Base-by-base conservation (phyloP, 2,797 vertebrate genomes). In the Peromyscus attwateri region DNA sequence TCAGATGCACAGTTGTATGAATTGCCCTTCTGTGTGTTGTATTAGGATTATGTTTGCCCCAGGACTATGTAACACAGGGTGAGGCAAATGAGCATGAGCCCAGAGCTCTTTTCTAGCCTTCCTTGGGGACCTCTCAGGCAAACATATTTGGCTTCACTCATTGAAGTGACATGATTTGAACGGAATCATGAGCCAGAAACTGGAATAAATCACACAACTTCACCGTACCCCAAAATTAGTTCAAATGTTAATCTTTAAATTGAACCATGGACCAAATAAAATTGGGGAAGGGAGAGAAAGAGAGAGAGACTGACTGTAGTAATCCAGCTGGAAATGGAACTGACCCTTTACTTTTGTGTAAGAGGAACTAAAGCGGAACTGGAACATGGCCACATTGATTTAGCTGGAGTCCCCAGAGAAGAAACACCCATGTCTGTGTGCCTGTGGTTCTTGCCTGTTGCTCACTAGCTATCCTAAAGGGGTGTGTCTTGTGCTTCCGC, bases 181-280 rank as follows among this genome's bases (percentile, higher is more conserved):
- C 31, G 77, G 95, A 94, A 88, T 97, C 49, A 46, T 85, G 49
- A 96, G 43, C 52, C 75, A 90, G 66, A 96, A 93, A 92, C 76
- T 1, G 1, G 87, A 94, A 85, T 52, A 95, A 96, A 93, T 37
- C 46, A 92, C 13, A 1, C 76, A 93, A 92, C 83, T 93, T 83
- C 84, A 49, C 77, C 96, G 77, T 88, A 80, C 60, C 49, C 55
- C 9, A 92, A 93, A 93, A 68, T 12, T 13, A 95, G 90, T 93
- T 83, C 46, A 93, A 94, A 70, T 85, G 91, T 34, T 79, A 80
- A 80, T 81, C 94, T 96, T 92, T 87, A 70, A 95, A 73, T 82
- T 77, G 88, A 88, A 95, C 84, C 43, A 60, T 83, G 88, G 92
- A 93, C 52, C 60, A 94, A 96, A 96, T 73, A 85, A 95, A 95